These are phyloP conservation scores for Therioaphis trifolii DNA, from an alignment of 2,888 invertebrate species.

Conservation along the genomic window DNA sequence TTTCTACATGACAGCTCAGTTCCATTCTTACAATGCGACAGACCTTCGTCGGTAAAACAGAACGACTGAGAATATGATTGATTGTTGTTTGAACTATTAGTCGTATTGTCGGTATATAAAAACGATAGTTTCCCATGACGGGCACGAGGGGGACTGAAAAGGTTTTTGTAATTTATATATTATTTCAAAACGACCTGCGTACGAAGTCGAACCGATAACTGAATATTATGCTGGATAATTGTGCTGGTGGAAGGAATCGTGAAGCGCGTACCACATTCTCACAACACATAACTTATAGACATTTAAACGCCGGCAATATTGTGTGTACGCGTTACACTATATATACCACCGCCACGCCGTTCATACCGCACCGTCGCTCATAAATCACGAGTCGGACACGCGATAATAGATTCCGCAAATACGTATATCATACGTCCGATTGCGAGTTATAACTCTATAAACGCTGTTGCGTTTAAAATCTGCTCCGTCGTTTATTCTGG, in stretches of 20 bases:
- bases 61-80: neutral
- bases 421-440: neutral
- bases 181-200: neutral
- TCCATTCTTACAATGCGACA: neutral
- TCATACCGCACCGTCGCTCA: neutral
- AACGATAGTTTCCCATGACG: neutral
- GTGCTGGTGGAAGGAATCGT: neutral
- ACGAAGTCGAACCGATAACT: neutral
- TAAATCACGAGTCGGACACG: neutral
- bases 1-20: neutral
- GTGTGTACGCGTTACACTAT: neutral
- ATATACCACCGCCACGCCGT: neutral
- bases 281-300: neutral
- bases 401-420: conserved; percentile 11
- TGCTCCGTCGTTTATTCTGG: neutral
- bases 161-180: neutral
- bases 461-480: neutral
- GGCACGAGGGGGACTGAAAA: neutral
- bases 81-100: neutral
- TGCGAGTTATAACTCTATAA: neutral
- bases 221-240: neutral
- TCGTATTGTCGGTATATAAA: neutral
- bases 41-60: neutral
- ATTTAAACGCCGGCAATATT: neutral
- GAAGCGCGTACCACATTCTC: too few relatives aligned